Percentiles rank a stretch among this genome's conserved stretches.
These are phyloP conservation scores for Carcharodon carcharias DNA, from an alignment of 2,797 vertebrate species.

Conservation along the genomic window DNA sequence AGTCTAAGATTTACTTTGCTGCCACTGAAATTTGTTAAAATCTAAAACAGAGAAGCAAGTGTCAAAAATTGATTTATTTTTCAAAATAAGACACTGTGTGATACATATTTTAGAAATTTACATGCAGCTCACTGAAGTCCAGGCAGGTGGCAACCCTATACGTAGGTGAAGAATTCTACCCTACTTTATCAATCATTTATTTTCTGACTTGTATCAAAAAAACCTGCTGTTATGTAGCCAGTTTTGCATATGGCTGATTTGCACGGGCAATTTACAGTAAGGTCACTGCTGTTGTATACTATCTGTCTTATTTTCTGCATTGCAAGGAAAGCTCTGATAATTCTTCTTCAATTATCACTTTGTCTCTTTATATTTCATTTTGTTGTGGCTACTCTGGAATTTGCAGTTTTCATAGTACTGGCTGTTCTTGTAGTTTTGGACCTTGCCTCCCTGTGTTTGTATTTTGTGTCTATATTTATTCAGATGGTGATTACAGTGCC, in stretches of 20 bases:
- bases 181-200: neutral
- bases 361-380: neutral
- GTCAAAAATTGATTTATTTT: neutral
- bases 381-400: neutral
- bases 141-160: neutral
- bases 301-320: neutral
- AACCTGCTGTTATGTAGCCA: neutral
- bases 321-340: neutral
- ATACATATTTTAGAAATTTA: neutral
- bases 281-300: neutral
- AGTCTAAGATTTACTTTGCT: neutral
- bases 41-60: neutral
- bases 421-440: neutral
- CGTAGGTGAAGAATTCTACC: neutral
- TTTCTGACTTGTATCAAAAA: neutral
- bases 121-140: neutral
- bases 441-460: neutral
- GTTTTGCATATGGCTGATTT: neutral
- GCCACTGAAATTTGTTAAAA: neutral
- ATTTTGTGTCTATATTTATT: slow-evolving; percentile 2
- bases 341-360: neutral
- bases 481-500: neutral
- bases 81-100: neutral
- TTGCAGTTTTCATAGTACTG: neutral
- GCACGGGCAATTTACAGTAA: neutral